A percentile compares a stretch with the other conserved stretches of the same genome.
Conservation (phyloP, 2,888 invertebrate species). For the Spilosoma lubricipeda region DNA sequence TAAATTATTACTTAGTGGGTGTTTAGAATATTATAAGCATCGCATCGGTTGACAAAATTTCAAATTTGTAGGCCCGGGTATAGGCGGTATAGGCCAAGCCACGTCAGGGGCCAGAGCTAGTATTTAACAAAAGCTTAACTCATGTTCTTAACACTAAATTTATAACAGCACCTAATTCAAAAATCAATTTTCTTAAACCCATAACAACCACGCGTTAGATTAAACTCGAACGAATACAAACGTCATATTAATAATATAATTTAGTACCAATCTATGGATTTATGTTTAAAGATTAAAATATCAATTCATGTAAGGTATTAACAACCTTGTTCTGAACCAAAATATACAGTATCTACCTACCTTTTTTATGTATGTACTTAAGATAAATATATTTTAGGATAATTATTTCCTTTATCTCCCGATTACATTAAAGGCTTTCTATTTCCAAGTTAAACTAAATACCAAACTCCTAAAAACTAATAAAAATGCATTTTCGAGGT, state of each 20-base stretch:
- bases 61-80: too few species aligned
- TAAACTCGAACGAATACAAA: neutral
- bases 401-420: constrained; percentile 18
- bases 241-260: constrained; percentile 5
- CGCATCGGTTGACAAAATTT: too few species aligned
- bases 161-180: neutral
- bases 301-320: neutral
- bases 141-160: neutral
- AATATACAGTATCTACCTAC: constrained; percentile 19
- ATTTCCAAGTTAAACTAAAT: neutral
- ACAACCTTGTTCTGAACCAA: neutral
- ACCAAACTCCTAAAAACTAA: neutral
- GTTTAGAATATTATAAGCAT: too few species aligned
- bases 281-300: constrained; percentile 1
- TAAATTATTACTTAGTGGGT: too few species aligned
- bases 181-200: neutral
- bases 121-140: neutral
- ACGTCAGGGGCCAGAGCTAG: neutral
- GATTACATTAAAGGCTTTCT: constrained; percentile 16
- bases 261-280: neutral
- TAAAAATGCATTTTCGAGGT: constrained; percentile 1
- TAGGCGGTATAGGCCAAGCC: neutral
- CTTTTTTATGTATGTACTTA: constrained; percentile 24
- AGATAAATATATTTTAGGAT: constrained; percentile 23
- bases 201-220: neutral